Conservation (phyloP, 2,888 invertebrate species). For the Pollenia labialis region DNA sequence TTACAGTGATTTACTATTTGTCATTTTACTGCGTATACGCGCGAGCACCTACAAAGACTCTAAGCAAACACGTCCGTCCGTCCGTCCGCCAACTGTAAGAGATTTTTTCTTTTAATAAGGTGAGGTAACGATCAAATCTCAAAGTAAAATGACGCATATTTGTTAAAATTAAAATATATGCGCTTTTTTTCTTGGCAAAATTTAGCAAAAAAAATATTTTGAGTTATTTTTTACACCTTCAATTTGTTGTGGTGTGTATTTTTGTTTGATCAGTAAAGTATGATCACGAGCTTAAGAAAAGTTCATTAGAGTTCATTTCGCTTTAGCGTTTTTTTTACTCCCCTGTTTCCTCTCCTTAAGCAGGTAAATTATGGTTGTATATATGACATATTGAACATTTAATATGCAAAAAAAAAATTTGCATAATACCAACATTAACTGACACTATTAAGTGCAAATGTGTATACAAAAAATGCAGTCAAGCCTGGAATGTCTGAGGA, state of each 20-base stretch:
- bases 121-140: slow-evolving; percentile 46
- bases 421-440: background rate
- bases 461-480: slow-evolving; percentile 13
- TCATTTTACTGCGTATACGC: slow-evolving; percentile 34
- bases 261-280: background rate
- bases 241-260: slow-evolving; percentile 18
- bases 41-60: slow-evolving; percentile 7
- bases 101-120: slow-evolving; percentile 36
- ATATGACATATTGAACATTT: slow-evolving; percentile 28
- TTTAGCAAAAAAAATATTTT: slow-evolving; percentile 11
- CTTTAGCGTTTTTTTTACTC: background rate
- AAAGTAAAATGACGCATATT: slow-evolving; percentile 49
- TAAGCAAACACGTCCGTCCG: background rate
- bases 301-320: slow-evolving; percentile 62
- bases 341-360: background rate
- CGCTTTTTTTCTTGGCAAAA: slow-evolving; percentile 10
- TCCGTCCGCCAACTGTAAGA: slow-evolving; percentile 6
- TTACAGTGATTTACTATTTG: slow-evolving; percentile 56
- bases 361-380: background rate
- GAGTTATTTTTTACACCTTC: slow-evolving; percentile 52
- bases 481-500: slow-evolving; percentile 25
- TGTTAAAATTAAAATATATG: slow-evolving; percentile 37
- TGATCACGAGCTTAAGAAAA: slow-evolving; percentile 27
- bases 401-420: slow-evolving; percentile 23
- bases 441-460: slow-evolving; percentile 2